Base-by-base conservation (phyloP, 1,140 invertebrate genomes). In the Drosophila nebulosa region DNA sequence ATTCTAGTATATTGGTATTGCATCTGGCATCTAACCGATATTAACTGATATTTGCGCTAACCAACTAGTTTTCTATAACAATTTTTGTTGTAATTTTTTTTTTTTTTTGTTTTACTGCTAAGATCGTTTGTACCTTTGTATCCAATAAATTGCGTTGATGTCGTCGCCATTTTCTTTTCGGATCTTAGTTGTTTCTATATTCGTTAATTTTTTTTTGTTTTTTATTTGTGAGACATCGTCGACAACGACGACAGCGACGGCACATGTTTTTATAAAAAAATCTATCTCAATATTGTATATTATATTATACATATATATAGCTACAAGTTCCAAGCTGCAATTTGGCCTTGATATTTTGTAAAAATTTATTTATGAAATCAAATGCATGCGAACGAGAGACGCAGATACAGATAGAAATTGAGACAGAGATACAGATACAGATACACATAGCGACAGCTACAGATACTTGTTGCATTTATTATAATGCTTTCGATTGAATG, bases 351-450 rank as follows among this genome's bases (percentile, higher is more conserved):
- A 88, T 88, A 88, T 88, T 86, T 88, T 88, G 84, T 77, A 78
- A 74, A 76, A 78, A 78, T 88, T 88, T 88, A 88, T 88, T 88
- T 88, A 88, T 88, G 83, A 88, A 88, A 88, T 88, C 83, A 88
- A 88, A 88, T 88, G 83, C 76, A 76, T 63, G 66, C 75, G 63
- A 78, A 22, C 39, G 67, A 70, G 72, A 62, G 26, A 60, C 35
- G 36, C 53, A 46, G 36, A 76, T 67, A 53, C 9, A 32, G 10
- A 32, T 32, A 12, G 30, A 32, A 61, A 79, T 42, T 2, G 16
- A 42, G 16, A 42, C 18, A 18, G 62, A 79, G 77, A 79, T 66
- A 79, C 66, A 60, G 65, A 74, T n/a, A 62, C 35, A 59, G 10
- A 16, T 58, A 18, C 36, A 70, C 39, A 57, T 39, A 59, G 35